Evolutionary conservation across 1,140 invertebrate genomes (phyloP).

Genomic region (Brachionus koreanus): DNA sequence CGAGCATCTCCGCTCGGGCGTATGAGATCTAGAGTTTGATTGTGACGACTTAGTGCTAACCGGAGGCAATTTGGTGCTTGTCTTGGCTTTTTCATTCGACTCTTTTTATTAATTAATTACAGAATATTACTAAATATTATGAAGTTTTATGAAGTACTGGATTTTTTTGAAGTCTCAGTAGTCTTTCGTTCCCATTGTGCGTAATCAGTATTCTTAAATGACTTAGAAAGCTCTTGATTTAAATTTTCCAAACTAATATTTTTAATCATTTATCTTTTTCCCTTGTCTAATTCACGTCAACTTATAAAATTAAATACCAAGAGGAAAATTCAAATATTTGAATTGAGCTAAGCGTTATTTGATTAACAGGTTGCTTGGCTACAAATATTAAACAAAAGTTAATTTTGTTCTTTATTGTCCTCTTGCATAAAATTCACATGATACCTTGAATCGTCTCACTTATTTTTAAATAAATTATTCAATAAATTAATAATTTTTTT

Average conservation of each 20-base stretch:
- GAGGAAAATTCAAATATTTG: not conserved
- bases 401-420: not conserved
- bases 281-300: not conserved
- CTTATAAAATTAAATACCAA: not conserved
- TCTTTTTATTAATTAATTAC: not conserved
- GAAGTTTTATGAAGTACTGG: not conserved
- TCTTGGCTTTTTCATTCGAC: not conserved
- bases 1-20: constrained; percentile 27
- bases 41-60: not conserved
- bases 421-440: not conserved
- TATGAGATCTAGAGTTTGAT: constrained; percentile 21
- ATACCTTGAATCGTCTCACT: not conserved
- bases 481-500: not conserved
- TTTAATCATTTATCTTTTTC: not conserved
- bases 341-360: not conserved
- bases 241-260: constrained; percentile 20
- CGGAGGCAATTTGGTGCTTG: not conserved
- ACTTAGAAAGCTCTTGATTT: constrained; percentile 21
- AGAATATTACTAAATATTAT: not conserved
- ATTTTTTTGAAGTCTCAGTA: not conserved
- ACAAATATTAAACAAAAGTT: constrained; percentile 8
- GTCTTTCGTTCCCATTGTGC: constrained; percentile 30
- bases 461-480: not conserved
- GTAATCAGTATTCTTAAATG: constrained; percentile 43
- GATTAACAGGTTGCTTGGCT: not conserved